These are phyloP conservation scores for Neoscelio sp. DNA, from an alignment of 2,888 invertebrate genomes.

Conservation along the genomic window DNA sequence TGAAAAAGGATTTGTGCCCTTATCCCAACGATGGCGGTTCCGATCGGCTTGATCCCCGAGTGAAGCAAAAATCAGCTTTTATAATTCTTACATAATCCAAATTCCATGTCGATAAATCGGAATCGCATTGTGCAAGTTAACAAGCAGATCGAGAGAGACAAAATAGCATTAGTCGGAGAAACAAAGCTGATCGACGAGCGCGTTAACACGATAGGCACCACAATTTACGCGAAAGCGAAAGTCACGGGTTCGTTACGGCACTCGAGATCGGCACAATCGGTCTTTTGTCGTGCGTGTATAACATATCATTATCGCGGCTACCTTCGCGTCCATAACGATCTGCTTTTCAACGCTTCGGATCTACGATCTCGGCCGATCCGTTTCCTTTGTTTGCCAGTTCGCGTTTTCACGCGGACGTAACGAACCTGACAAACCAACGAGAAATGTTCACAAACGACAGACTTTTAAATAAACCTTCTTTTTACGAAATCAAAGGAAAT, in stretches of 20 bases:
- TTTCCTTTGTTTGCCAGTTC: constrained; percentile 18
- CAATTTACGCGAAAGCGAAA: constrained; percentile 62
- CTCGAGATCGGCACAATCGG: constrained; percentile 44
- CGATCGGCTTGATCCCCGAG: no score
- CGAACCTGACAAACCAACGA: constrained; percentile 29
- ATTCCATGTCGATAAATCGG: constrained; percentile 32
- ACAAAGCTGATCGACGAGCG: constrained; percentile 48
- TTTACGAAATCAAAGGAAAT: no score
- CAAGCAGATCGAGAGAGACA: constrained; percentile 57
- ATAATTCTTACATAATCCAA: constrained; percentile 36
- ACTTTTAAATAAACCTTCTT: constrained; percentile 7
- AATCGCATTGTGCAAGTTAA: constrained; percentile 40
- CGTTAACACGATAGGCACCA: constrained; percentile 48
- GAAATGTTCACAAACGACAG: no score
- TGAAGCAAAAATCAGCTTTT: constrained; percentile 13
- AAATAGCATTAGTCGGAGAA: constrained; percentile 42
- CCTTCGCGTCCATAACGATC: constrained; percentile 46
- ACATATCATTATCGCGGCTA: constrained; percentile 54
- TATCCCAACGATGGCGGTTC: no score
- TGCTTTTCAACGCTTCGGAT: constrained; percentile 41
- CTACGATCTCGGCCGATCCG: constrained; percentile 37
- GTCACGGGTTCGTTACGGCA: constrained; percentile 52
- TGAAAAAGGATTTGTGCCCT: neutral
- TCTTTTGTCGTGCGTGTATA: constrained; percentile 56
- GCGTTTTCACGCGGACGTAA: constrained; percentile 24